phyloP scores from a whole-genome alignment of 2,113 vertebrate genomes.

The Lepus europaeus region DNA sequence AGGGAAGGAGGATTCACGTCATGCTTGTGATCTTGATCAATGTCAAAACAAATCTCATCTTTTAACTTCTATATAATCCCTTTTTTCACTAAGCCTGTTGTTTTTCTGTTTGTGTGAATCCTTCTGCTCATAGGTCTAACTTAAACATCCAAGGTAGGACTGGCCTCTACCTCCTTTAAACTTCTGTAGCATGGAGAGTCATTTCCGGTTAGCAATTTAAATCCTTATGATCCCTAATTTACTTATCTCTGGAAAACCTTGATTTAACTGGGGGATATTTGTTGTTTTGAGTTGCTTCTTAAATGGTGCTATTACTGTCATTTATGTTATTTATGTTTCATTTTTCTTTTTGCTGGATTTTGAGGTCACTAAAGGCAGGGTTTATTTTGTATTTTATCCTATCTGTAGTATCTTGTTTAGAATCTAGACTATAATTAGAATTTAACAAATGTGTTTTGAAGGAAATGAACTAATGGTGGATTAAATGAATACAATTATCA shows the following conservation, averaged over 20 bases:
- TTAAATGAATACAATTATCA: background rate
- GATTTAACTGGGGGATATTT: background rate
- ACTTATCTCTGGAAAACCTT: background rate
- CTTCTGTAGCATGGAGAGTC: background rate
- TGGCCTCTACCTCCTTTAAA: background rate
- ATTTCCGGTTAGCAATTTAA: background rate
- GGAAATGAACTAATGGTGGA: background rate
- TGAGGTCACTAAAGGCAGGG: background rate
- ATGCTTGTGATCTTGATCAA: background rate
- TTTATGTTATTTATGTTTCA: background rate
- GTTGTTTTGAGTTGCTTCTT: background rate
- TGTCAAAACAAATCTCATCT: constrained; percentile 37
- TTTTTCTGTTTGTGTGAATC: background rate
- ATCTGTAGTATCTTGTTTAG: background rate
- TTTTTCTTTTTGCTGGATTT: constrained; percentile 32
- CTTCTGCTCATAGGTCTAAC: background rate
- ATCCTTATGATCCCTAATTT: background rate
- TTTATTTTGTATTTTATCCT: background rate
- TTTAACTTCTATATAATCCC: background rate
- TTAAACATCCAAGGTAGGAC: background rate
- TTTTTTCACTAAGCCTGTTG: background rate
- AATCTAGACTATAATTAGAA: background rate
- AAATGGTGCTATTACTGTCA: background rate
- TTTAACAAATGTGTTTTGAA: constrained; percentile 32
- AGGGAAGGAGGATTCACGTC: background rate